Evolutionary conservation across 2,888 invertebrate species (phyloP), one percentile per base, ranked within the genome.

Genomic region (Hoplodrina ambigua): DNA sequence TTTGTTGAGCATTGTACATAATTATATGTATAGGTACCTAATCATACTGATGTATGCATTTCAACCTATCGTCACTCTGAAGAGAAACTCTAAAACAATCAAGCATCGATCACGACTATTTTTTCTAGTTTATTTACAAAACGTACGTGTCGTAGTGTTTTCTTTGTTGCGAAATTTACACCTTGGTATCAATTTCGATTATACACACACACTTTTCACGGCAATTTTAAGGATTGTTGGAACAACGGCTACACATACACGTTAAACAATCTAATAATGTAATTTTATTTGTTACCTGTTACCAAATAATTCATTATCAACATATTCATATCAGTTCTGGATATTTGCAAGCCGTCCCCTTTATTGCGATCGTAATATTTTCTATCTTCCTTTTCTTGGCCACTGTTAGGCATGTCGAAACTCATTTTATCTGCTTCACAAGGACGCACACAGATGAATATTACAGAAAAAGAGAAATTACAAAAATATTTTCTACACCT

Each of bases 271-370:
- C 0, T n/a, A 49, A 19, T 52, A 60, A 4, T 54, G 56, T 11
- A 4, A 33, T n/a, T 50, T 33, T 66, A 41, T 68, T 72, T 52
- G 65, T 92, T 94, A 99, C 99, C 99, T 95, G 99, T 99, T 55
- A 99, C 99, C 88, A 99, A 97, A 94, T 99, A 99, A 95, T 99
- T 99, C 99, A 99, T 99, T 83, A 99, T 99, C 80, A 99, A 96
- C 93, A 98, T 98, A 94, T 99, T 99, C 98, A 99, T 99, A 87
- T 99, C 98, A 54, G 98, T 97, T 85, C 99, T 96, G 67, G 98
- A 98, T 84, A 99, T 97, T 86, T 98, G 98, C 82, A 97, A 96
- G 78, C 97, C 97, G 89, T 98, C 98, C 17, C 98, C 93, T 88
- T 97, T 97, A 76, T 97, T 97, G 85, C 98, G 96, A 84, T 98